Conservation (phyloP, 92 coral and sea anemone genomes). For the Zoanthus solanderi region DNA sequence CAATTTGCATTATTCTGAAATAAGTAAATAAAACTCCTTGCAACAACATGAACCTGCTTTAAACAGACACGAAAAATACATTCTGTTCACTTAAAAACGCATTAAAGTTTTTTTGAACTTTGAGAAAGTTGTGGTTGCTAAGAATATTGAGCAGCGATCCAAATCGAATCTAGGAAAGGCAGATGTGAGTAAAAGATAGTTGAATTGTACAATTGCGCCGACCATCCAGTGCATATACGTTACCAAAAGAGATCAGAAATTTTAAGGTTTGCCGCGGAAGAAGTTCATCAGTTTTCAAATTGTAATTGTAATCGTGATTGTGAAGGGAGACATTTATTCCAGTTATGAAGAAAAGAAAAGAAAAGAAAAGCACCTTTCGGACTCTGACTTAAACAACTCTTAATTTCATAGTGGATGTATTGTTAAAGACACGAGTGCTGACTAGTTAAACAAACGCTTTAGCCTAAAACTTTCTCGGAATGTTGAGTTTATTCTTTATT, state of each 20-base stretch:
- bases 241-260: constrained; percentile 25
- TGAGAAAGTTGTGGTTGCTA: constrained; percentile 38
- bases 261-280: constrained; percentile 1
- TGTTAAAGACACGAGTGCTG: constrained; percentile 31
- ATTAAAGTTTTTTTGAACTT: constrained; percentile 16
- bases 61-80: too few relatives aligned
- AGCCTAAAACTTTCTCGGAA: constrained; percentile 33
- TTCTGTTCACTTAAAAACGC: not conserved
- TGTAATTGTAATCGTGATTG: not conserved
- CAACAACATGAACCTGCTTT: constrained; percentile 10
- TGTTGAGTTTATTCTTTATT: constrained; percentile 23
- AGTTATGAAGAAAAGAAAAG: not conserved
- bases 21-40: not conserved
- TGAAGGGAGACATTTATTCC: constrained; percentile 11
- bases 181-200: constrained; percentile 27
- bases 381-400: constrained; percentile 36
- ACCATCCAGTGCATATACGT: constrained; percentile 1
- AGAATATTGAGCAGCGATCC: constrained; percentile 40
- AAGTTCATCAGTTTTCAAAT: constrained; percentile 4
- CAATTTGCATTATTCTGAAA: not conserved
- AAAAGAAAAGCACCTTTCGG: constrained; percentile 26
- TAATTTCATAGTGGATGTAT: constrained; percentile 36
- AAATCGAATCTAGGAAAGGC: constrained; percentile 43
- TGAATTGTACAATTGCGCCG: constrained; percentile 29
- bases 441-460: constrained; percentile 39